Percentiles rank a stretch among this genome's conserved stretches.
These are phyloP conservation scores for Nestor notabilis DNA, from an alignment of 2,113 vertebrate species.

Conservation along the genomic window DNA sequence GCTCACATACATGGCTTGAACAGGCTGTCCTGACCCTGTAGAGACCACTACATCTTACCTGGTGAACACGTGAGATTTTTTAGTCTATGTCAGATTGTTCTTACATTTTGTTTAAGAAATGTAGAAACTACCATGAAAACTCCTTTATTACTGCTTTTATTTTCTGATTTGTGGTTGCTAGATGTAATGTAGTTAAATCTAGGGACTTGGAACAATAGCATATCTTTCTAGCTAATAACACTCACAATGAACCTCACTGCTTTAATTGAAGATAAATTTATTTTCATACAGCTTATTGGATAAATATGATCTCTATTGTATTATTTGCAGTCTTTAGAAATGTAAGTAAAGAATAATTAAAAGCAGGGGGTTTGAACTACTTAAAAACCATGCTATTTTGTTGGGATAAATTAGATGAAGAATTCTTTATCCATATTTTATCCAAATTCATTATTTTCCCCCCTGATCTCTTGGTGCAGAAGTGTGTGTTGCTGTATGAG, in stretches of 20 bases:
- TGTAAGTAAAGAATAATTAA: background rate
- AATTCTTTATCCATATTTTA: background rate
- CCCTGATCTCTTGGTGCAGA: background rate
- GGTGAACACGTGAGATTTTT: background rate
- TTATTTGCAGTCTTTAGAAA: background rate
- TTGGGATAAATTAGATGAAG: background rate
- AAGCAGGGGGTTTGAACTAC: background rate
- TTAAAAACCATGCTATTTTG: background rate
- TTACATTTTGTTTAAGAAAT: background rate
- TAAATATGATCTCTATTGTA: background rate
- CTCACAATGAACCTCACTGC: background rate
- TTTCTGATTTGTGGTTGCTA: background rate
- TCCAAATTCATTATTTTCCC: background rate
- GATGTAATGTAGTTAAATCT: background rate
- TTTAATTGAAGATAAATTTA: background rate
- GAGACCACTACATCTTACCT: background rate
- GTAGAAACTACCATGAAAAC: background rate
- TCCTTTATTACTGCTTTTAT: background rate
- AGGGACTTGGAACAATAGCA: background rate
- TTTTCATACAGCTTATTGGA: background rate
- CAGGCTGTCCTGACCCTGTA: background rate
- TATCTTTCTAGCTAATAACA: background rate
- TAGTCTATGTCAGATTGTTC: background rate
- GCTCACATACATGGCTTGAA: accelerated
- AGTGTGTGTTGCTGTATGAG: background rate